Percentiles rank a stretch among this genome's conserved stretches.
Conservation (phyloP, 2,113 vertebrate species). For the Mormoops blainvillei region DNA sequence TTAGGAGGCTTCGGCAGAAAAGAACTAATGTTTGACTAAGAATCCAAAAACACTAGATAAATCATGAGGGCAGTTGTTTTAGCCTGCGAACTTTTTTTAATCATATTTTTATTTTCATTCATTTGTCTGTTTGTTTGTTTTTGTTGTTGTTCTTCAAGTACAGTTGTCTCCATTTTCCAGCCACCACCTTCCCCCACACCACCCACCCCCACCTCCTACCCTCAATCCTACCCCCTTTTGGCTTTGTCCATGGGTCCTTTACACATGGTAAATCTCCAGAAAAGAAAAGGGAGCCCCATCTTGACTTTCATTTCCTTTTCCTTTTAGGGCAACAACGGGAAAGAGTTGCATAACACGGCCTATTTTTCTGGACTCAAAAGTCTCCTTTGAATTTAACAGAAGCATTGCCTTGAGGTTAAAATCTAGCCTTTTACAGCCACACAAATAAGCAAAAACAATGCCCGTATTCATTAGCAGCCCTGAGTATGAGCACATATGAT, state of each 20-base stretch:
- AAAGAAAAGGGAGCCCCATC: neutral
- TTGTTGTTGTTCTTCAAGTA: too few relatives aligned
- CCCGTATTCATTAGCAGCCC: slow-evolving; percentile 73
- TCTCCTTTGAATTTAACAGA: neutral
- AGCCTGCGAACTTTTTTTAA: neutral
- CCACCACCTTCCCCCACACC: too few relatives aligned
- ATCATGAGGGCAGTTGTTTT: neutral
- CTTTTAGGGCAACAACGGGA: neutral
- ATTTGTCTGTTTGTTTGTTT: too few relatives aligned
- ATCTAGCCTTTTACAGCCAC: slow-evolving; percentile 56
- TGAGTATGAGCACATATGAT: slow-evolving; percentile 48
- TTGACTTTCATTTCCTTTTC: neutral
- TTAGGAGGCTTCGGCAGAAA: neutral
- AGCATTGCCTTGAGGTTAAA: slow-evolving; percentile 38
- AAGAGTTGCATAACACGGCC: neutral
- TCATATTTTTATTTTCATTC: neutral
- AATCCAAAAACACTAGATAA: neutral
- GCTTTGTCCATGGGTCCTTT: too few relatives aligned
- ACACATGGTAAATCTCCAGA: neutral
- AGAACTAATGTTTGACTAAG: neutral
- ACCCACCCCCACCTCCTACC: too few relatives aligned
- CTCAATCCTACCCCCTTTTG: too few relatives aligned
- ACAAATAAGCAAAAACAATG: slow-evolving; percentile 69
- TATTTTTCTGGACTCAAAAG: neutral
- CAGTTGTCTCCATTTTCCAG: too few relatives aligned